A percentile compares a stretch with the other conserved stretches of the same genome.
These are phyloP conservation scores for Autographa gamma DNA, from an alignment of 2,888 invertebrate genomes.

Conservation along the genomic window DNA sequence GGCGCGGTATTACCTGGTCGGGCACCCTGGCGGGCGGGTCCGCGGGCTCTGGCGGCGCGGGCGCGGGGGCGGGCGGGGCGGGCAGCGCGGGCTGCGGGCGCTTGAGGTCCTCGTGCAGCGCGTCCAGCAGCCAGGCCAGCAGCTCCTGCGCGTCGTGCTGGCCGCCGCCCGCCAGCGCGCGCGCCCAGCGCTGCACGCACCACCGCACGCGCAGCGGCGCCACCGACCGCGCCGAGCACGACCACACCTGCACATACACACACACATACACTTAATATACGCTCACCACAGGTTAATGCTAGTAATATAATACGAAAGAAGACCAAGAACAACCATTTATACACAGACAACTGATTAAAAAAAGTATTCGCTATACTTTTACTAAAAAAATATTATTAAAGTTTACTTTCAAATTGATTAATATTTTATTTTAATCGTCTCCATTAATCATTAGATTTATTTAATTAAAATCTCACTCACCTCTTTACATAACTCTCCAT, in stretches of 20 bases:
- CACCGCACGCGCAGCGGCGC: constrained; percentile 95
- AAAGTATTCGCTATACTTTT: too few species aligned
- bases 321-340: too few species aligned
- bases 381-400: too few species aligned
- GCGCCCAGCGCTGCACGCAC: constrained; percentile 96
- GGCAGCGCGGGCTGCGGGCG: constrained; percentile 88
- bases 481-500: constrained; percentile 91
- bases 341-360: too few species aligned
- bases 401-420: too few species aligned
- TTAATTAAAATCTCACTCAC: constrained; percentile 73
- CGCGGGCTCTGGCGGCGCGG: not conserved
- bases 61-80: constrained; percentile 13
- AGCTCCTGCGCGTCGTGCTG: constrained; percentile 98
- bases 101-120: constrained; percentile 97
- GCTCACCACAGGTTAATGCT: too few species aligned
- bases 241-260: constrained; percentile 90
- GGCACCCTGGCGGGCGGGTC: constrained; percentile 76
- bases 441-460: too few species aligned
- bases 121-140: constrained; percentile 96
- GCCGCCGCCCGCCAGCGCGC: constrained; percentile 95
- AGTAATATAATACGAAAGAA: too few species aligned
- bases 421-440: too few species aligned
- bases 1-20: constrained; percentile 88
- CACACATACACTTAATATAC: not conserved
- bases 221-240: constrained; percentile 94